Evolutionary conservation across 2,113 vertebrate genomes (phyloP).

Genomic region (Argyrosomus japonicus): DNA sequence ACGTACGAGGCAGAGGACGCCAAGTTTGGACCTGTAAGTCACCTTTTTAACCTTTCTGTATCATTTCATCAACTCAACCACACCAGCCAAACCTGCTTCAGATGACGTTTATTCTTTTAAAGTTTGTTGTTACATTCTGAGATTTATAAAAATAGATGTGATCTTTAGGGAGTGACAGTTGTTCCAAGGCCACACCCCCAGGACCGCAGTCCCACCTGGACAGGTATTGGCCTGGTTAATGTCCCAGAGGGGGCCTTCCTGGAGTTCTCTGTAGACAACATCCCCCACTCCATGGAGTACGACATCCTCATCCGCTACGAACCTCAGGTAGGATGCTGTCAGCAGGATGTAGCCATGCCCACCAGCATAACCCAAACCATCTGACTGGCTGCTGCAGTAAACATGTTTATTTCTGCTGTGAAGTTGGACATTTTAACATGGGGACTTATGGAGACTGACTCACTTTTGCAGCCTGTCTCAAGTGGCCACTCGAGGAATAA

Average conservation of each 20-base stretch:
- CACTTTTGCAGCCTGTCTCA: too few relatives aligned
- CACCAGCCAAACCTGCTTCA: too few relatives aligned
- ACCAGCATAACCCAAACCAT: not conserved
- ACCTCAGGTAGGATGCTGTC: conserved; percentile 87
- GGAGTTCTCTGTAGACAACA: conserved; percentile 93
- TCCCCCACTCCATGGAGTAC: conserved; percentile 97
- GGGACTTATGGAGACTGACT: too few relatives aligned
- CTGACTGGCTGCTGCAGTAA: too few relatives aligned
- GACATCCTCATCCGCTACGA: conserved; percentile 95
- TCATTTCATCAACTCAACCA: too few relatives aligned
- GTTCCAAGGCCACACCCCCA: conserved; percentile 88
- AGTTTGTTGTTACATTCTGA: too few relatives aligned
- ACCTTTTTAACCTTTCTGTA: not conserved
- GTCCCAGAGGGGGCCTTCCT: conserved; percentile 93
- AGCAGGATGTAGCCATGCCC: not conserved
- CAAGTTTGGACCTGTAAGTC: conserved; percentile 92
- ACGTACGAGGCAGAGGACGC: conserved; percentile 95
- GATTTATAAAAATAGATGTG: too few relatives aligned
- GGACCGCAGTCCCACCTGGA: conserved; percentile 94
- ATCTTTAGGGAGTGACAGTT: conserved; percentile 86
- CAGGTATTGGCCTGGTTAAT: conserved; percentile 92
- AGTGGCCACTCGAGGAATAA: too few relatives aligned
- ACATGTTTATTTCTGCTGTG: too few relatives aligned
- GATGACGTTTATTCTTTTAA: too few relatives aligned
- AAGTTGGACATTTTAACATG: too few relatives aligned